phyloP scores from a whole-genome alignment of 2,113 vertebrate species.

The Lathamus discolor region DNA sequence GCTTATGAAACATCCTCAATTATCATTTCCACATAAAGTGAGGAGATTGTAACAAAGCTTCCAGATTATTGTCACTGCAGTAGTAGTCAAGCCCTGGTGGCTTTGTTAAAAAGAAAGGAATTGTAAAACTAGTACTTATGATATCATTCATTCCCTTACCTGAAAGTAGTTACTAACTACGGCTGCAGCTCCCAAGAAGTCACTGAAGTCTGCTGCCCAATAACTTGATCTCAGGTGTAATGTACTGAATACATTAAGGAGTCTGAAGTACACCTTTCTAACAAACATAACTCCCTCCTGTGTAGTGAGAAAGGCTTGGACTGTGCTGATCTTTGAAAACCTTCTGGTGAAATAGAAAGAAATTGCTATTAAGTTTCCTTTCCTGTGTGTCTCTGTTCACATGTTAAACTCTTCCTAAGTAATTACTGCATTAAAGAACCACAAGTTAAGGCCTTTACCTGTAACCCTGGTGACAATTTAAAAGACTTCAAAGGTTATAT shows the following conservation, averaged over 20 bases:
- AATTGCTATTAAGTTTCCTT: not conserved
- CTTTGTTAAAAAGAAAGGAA: not conserved
- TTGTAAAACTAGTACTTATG: not conserved
- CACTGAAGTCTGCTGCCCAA: not conserved
- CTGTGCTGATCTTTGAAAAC: not conserved
- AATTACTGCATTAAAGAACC: not conserved
- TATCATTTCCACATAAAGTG: not conserved
- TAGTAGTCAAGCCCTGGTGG: not conserved
- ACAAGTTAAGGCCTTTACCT: not conserved
- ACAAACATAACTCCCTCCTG: not conserved
- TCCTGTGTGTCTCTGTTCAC: not conserved
- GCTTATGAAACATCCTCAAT: not conserved
- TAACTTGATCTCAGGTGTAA: not conserved
- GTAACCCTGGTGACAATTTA: not conserved
- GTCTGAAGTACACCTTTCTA: not conserved
- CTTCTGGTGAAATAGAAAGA: not conserved
- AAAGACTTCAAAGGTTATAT: not conserved
- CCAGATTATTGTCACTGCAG: not conserved
- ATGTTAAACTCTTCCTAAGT: not conserved
- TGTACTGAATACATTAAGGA: not conserved
- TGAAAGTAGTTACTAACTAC: not conserved
- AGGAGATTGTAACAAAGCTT: not conserved
- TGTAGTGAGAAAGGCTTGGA: not conserved
- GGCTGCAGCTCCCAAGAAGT: not conserved
- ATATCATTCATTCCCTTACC: not conserved